Conservation (phyloP, 2,797 vertebrate genomes). For the Chaetodon trifasciatus region DNA sequence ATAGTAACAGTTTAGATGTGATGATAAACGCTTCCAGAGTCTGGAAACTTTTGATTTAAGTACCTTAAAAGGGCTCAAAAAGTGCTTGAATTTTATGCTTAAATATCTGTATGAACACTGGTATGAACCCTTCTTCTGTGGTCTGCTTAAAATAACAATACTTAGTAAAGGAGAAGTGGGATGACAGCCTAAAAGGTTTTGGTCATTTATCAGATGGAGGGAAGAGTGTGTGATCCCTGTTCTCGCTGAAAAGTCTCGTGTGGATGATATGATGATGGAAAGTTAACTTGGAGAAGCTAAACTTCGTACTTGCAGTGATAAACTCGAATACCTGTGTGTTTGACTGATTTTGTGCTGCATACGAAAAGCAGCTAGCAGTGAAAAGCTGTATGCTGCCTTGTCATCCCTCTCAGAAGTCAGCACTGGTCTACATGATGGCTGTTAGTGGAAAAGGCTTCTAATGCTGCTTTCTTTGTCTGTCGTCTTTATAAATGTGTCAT, state of each 20-base stretch:
- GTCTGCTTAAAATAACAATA: constrained; percentile 25
- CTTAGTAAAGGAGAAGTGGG: constrained; percentile 23
- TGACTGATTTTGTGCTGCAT: neutral
- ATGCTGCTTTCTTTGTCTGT: constrained; percentile 34
- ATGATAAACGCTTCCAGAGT: too few species aligned
- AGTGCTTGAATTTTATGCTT: too few species aligned
- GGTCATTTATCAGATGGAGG: constrained; percentile 39
- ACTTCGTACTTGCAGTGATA: neutral
- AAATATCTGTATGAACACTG: too few species aligned
- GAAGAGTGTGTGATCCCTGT: neutral
- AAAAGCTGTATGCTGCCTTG: neutral
- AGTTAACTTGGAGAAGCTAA: neutral
- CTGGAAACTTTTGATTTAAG: too few species aligned
- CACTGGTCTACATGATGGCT: neutral
- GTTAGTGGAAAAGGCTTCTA: neutral
- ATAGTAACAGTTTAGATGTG: too few species aligned
- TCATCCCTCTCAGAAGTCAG: neutral
- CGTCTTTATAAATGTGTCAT: constrained; percentile 45
- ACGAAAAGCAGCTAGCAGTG: neutral
- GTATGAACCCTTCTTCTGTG: constrained; percentile 2
- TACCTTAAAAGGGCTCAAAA: too few species aligned
- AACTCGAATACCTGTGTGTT: constrained; percentile 1
- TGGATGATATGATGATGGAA: constrained; percentile 7
- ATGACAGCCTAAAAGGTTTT: constrained; percentile 48
- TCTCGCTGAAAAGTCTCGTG: neutral